Percentiles rank a stretch among this genome's conserved stretches.
Conservation (phyloP, 2,797 vertebrate species). For the Gadopsis bispinosus region DNA sequence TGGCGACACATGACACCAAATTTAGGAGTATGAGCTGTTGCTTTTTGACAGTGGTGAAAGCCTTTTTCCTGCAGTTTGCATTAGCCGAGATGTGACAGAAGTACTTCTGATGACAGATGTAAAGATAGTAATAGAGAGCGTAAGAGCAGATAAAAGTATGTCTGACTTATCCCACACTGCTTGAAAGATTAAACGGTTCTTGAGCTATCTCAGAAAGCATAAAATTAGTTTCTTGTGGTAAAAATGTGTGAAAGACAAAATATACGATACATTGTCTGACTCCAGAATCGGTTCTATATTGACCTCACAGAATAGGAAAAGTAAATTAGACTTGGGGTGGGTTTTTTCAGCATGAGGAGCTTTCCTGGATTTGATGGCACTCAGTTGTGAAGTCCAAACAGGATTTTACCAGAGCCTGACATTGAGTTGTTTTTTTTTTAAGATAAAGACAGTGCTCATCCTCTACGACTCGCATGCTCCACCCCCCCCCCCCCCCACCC, state of each 20-base stretch:
- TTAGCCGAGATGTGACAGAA: conserved; percentile 25
- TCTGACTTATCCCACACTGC: conserved; percentile 21
- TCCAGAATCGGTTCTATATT: background rate
- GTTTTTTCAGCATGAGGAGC: conserved; percentile 8
- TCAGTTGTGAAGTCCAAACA: conserved; percentile 30
- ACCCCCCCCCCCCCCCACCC: background rate
- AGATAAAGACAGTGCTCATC: conserved; percentile 42
- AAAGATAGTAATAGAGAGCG: conserved; percentile 11
- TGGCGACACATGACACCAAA: background rate
- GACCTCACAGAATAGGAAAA: background rate
- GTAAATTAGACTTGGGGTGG: conserved; percentile 1
- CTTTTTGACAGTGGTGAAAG: conserved; percentile 11
- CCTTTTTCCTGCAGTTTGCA: conserved; percentile 30
- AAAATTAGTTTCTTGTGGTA: conserved; percentile 4
- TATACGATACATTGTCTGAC: background rate
- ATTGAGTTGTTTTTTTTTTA: conserved; percentile 24
- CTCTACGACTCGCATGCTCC: background rate
- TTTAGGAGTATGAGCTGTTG: background rate
- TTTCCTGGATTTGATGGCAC: conserved; percentile 25
- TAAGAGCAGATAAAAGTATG: conserved; percentile 40
- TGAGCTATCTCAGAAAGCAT: conserved; percentile 2
- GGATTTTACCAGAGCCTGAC: conserved; percentile 46
- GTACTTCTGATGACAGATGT: conserved; percentile 36
- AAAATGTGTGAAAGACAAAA: conserved; percentile 7
- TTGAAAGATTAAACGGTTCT: conserved; percentile 13